Percentiles rank a stretch among this genome's conserved stretches.
Conservation (phyloP, 2,113 vertebrate genomes). For the Lucifuga dentata region DNA sequence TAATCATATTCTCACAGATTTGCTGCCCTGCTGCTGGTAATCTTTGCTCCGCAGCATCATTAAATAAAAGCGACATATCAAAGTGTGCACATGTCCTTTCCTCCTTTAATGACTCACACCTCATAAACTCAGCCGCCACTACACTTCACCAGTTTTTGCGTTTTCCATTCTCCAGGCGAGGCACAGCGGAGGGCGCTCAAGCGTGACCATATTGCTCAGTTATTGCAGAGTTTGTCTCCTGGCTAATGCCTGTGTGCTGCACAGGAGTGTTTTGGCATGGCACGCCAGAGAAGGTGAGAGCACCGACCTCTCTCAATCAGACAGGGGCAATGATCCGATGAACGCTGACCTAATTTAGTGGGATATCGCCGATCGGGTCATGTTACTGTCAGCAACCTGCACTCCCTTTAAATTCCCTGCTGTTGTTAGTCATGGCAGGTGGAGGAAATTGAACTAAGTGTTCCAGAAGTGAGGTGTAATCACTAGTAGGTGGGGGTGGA, state of each 20-base stretch:
- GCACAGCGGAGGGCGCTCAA: slow-evolving; percentile 13
- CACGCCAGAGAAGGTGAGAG: slow-evolving; percentile 70
- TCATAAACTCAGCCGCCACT: slow-evolving; percentile 11
- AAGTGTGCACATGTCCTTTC: slow-evolving; percentile 34
- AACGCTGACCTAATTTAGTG: slow-evolving; percentile 72
- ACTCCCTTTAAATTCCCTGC: slow-evolving; percentile 48
- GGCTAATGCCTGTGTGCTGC: slow-evolving; percentile 27
- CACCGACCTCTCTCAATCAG: slow-evolving; percentile 60
- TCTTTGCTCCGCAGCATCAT: slow-evolving; percentile 31
- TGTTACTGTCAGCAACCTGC: slow-evolving; percentile 58
- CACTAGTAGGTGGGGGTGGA: no score
- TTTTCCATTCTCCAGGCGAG: slow-evolving; percentile 43
- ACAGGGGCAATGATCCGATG: slow-evolving; percentile 59
- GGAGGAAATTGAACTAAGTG: slow-evolving; percentile 7
- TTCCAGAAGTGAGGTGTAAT: no score
- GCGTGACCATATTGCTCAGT: slow-evolving; percentile 26
- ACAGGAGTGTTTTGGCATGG: slow-evolving; percentile 11
- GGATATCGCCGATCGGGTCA: slow-evolving; percentile 61
- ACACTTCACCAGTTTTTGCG: slow-evolving; percentile 46
- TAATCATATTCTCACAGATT: not conserved
- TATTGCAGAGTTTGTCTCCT: slow-evolving; percentile 32
- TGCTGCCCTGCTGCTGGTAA: slow-evolving; percentile 8
- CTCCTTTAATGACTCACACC: slow-evolving; percentile 40
- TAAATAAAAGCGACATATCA: slow-evolving; percentile 45
- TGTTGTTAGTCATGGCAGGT: slow-evolving; percentile 56